phyloP scores from a whole-genome alignment of 2,888 invertebrate genomes.

The Archaeoteleia sp. region DNA sequence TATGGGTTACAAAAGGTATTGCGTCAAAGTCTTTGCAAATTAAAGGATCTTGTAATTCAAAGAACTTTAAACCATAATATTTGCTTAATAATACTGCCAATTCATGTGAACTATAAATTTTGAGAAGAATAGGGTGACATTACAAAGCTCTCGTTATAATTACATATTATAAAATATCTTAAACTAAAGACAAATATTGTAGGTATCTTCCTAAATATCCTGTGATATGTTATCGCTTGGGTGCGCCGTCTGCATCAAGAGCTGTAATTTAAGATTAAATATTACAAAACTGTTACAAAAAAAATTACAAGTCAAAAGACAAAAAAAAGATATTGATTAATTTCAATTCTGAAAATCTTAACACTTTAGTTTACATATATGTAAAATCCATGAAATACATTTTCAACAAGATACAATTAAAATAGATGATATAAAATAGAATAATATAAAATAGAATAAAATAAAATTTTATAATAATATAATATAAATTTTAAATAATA shows the following conservation, averaged over 20 bases:
- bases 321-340: no score
- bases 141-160: slow-evolving; percentile 26
- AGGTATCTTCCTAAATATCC: background rate
- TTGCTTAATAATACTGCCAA: slow-evolving; percentile 30
- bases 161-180: slow-evolving; percentile 11
- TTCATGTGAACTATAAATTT: slow-evolving; percentile 26
- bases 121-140: slow-evolving; percentile 15
- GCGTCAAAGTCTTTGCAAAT: slow-evolving; percentile 36
- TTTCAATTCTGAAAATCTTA: no score
- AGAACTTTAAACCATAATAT: slow-evolving; percentile 5
- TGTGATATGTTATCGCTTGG: slow-evolving; percentile 67
- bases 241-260: slow-evolving; percentile 67
- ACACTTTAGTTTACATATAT: no score
- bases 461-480: no score
- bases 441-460: no score
- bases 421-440: no score
- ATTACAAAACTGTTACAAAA: no score
- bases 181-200: slow-evolving; percentile 12
- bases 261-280: slow-evolving; percentile 58
- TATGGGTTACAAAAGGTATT: no score
- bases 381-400: no score
- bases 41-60: slow-evolving; percentile 11
- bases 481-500: no score
- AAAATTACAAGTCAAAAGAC: no score
- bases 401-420: no score